A percentile compares a stretch with the other conserved stretches of the same genome.
These are phyloP conservation scores for Oceanodroma leucorhoa DNA, from an alignment of 2,797 vertebrate genomes.

Conservation along the genomic window DNA sequence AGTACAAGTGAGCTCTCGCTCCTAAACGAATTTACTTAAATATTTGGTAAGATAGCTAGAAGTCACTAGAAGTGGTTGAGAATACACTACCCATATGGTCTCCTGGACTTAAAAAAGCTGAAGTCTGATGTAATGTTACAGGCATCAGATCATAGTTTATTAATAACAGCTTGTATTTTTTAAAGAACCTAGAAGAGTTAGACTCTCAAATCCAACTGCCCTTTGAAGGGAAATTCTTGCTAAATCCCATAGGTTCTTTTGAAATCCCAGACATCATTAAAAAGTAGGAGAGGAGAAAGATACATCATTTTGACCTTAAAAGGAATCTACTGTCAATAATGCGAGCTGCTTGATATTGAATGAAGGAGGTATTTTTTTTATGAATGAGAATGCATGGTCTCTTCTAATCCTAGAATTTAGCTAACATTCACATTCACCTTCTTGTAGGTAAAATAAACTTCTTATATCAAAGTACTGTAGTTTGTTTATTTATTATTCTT, in stretches of 20 bases:
- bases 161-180: slow-evolving; percentile 55
- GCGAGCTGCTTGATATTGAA: not conserved
- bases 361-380: not conserved
- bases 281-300: not conserved
- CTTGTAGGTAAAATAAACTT: not conserved
- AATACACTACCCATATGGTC: slow-evolving; percentile 38
- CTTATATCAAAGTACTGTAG: not conserved
- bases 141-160: slow-evolving; percentile 40
- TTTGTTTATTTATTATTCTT: not conserved
- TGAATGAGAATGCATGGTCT: not conserved
- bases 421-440: not conserved
- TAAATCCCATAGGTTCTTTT: slow-evolving; percentile 34
- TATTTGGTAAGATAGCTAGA: slow-evolving; percentile 4
- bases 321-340: not conserved
- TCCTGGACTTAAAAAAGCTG: slow-evolving; percentile 29
- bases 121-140: slow-evolving; percentile 45
- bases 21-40: not conserved
- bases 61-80: slow-evolving; percentile 1
- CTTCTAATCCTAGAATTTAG: not conserved
- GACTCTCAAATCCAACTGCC: slow-evolving; percentile 1
- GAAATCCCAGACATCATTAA: slow-evolving; percentile 19
- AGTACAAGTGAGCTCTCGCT: not conserved
- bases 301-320: not conserved
- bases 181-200: slow-evolving; percentile 20
- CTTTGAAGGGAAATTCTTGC: slow-evolving; percentile 31